Conservation (phyloP, 1,140 invertebrate species). For the Drosophila novamexicana region DNA sequence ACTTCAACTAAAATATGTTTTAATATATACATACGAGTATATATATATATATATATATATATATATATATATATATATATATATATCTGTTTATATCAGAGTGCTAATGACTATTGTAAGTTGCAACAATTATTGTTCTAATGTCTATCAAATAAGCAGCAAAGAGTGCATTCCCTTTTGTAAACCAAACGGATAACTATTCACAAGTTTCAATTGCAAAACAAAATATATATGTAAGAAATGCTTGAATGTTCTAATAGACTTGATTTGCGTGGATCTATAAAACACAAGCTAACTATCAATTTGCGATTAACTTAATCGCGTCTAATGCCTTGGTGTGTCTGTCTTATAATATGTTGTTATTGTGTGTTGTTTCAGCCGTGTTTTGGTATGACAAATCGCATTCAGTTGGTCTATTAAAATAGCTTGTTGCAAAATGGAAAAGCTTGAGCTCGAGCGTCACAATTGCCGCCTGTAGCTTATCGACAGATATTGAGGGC, state of each 20-base stretch:
- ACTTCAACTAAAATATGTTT: too few species aligned
- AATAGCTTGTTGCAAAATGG: constrained; percentile 30
- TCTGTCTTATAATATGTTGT: neutral
- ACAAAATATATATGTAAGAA: neutral
- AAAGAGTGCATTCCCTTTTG: neutral
- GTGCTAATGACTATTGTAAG: neutral
- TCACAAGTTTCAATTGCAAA: neutral
- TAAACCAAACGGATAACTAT: too few species aligned
- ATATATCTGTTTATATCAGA: neutral
- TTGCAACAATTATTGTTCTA: neutral
- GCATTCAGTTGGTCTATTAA: constrained; percentile 21
- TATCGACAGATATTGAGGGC: constrained; percentile 27
- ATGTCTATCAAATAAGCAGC: neutral
- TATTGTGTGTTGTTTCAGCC: constrained; percentile 24
- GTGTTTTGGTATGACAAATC: constrained; percentile 35
- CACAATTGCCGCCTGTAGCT: constrained; percentile 26
- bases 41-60: too few species aligned
- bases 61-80: too few species aligned
- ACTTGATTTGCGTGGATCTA: neutral
- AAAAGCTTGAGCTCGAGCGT: constrained; percentile 18
- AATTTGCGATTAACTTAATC: constrained; percentile 13
- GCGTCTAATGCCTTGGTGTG: neutral
- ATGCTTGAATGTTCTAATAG: neutral
- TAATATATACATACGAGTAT: too few species aligned
- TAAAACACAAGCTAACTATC: neutral